Evolutionary conservation across 2,797 vertebrate species (phyloP).

Genomic region (Chelon labrosus): DNA sequence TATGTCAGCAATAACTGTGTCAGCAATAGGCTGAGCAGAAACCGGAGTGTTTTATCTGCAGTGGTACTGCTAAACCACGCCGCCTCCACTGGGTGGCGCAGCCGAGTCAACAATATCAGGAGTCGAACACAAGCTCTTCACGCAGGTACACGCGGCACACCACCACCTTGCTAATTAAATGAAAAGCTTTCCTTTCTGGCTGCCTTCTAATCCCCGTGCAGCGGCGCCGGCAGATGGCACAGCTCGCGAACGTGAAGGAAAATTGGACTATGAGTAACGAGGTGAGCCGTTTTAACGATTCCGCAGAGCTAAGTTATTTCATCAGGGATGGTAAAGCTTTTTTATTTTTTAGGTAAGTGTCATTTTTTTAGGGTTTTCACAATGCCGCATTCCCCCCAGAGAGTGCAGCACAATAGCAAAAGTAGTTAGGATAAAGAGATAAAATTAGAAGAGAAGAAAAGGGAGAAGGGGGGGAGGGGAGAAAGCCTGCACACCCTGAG

Average conservation of each 20-base stretch:
- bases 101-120: conserved; percentile 44
- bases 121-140: conserved; percentile 12
- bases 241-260: conserved; percentile 64
- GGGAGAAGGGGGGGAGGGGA: neutral
- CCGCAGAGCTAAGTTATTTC: conserved; percentile 36
- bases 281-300: conserved; percentile 64
- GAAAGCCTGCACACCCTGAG: neutral
- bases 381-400: conserved; percentile 24
- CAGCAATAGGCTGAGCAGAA: neutral
- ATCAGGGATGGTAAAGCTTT: conserved; percentile 29
- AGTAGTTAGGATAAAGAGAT: conserved; percentile 35
- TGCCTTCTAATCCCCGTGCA: conserved; percentile 55
- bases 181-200: conserved; percentile 70
- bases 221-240: conserved; percentile 70
- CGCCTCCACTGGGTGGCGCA: conserved; percentile 76
- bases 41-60: conserved; percentile 12
- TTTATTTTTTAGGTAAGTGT: neutral
- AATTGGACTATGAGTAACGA: conserved; percentile 69
- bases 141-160: conserved; percentile 55
- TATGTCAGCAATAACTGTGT: neutral
- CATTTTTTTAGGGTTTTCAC: conserved; percentile 37
- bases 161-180: conserved; percentile 79
- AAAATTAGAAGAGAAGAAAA: conserved; percentile 13
- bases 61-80: neutral
- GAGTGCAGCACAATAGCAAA: conserved; percentile 17